phyloP scores from a whole-genome alignment of 2,113 vertebrate species.

The Hippocampus comes region DNA sequence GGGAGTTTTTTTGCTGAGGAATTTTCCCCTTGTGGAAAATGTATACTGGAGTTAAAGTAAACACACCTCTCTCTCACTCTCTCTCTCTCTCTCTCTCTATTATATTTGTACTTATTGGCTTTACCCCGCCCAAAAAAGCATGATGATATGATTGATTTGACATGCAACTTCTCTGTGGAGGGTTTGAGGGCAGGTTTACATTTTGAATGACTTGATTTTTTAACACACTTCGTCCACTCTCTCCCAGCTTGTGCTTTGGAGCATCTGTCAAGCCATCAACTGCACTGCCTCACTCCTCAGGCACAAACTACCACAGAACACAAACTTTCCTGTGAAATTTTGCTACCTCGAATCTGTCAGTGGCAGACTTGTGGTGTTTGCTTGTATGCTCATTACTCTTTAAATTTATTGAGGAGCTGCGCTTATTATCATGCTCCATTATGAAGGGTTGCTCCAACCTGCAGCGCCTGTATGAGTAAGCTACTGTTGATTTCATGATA shows the following conservation, averaged over 20 bases:
- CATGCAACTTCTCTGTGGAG: slow-evolving; percentile 36
- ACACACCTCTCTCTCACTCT: too few species aligned
- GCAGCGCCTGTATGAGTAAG: slow-evolving; percentile 23
- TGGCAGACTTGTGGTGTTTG: slow-evolving; percentile 25
- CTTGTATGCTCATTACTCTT: neutral
- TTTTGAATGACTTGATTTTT: slow-evolving; percentile 32
- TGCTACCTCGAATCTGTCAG: slow-evolving; percentile 38
- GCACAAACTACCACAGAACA: slow-evolving; percentile 20
- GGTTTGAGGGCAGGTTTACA: slow-evolving; percentile 26
- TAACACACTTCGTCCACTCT: slow-evolving; percentile 19
- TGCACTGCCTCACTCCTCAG: slow-evolving; percentile 36
- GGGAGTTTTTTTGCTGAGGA: too few species aligned
- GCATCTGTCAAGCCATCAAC: slow-evolving; percentile 41
- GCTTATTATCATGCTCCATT: slow-evolving; percentile 6
- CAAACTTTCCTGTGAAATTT: slow-evolving; percentile 7
- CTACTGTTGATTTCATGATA: neutral
- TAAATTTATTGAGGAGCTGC: neutral
- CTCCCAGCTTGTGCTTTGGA: slow-evolving; percentile 43
- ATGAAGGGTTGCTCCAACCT: neutral
- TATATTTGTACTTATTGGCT: too few species aligned
- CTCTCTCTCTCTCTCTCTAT: too few species aligned
- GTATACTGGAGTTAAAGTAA: too few species aligned
- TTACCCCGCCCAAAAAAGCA: slow-evolving; percentile 1
- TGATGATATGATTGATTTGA: slow-evolving; percentile 18
- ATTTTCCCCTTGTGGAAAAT: too few species aligned